Percentiles rank a stretch among this genome's conserved stretches.
phyloP scores from a whole-genome alignment of 2,113 vertebrate species.

The Vidua chalybeata region DNA sequence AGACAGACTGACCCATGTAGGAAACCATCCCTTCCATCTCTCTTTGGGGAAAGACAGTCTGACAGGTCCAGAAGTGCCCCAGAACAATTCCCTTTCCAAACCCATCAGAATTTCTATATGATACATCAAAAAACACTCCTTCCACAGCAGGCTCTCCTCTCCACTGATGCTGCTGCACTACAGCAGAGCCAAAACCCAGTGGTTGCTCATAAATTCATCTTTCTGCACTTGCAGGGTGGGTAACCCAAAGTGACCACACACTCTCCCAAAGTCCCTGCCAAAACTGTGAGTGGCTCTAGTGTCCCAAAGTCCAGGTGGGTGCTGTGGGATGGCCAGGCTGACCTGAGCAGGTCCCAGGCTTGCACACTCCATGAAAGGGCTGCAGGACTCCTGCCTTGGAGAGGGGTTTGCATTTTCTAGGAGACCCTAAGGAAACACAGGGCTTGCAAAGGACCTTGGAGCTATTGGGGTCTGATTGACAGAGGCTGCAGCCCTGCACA shows the following conservation, averaged over 20 bases:
- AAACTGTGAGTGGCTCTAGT: neutral
- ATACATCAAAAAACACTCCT: neutral
- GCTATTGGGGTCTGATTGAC: neutral
- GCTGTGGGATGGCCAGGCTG: neutral
- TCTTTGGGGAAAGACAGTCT: neutral
- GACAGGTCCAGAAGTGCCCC: neutral
- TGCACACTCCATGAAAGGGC: neutral
- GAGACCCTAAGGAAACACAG: neutral
- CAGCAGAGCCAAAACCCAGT: neutral
- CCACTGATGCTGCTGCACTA: rapidly evolving
- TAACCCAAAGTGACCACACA: neutral
- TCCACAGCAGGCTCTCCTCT: rapidly evolving
- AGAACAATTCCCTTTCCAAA: neutral
- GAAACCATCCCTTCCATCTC: neutral
- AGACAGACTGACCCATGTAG: neutral
- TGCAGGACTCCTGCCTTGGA: neutral
- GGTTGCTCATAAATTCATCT: neutral
- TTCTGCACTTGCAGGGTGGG: rapidly evolving
- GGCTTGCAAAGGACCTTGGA: neutral
- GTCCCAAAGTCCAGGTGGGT: neutral
- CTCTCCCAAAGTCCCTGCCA: neutral
- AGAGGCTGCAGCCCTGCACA: neutral
- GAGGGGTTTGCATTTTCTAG: neutral
- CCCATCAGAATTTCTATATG: neutral
- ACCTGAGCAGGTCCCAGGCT: neutral